Conservation (phyloP, 2,797 vertebrate genomes). For the Rhinogobio ventralis region DNA sequence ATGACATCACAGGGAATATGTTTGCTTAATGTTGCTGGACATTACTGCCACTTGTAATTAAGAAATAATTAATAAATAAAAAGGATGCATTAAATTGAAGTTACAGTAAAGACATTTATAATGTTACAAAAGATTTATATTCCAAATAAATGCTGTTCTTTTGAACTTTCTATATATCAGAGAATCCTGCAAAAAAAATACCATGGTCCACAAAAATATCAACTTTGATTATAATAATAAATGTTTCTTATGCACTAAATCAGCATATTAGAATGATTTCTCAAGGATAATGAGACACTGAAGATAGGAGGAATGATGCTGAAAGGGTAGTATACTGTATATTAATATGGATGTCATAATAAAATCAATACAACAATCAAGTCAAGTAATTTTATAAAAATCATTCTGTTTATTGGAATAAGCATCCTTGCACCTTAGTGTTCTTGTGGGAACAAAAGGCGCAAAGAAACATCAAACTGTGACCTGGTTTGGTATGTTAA, state of each 20-base stretch:
- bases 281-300: not conserved
- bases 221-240: not conserved
- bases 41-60: not conserved
- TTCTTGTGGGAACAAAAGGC: not conserved
- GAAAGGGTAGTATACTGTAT: not conserved
- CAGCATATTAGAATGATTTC: not conserved
- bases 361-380: not conserved
- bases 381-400: not conserved
- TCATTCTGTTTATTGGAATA: not conserved
- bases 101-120: not conserved
- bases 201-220: too few relatives aligned
- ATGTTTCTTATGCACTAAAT: not conserved
- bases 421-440: not conserved
- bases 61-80: not conserved
- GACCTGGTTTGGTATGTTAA: constrained; percentile 5
- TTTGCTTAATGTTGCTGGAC: not conserved
- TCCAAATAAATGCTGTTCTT: not conserved
- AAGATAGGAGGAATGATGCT: not conserved
- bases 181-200: too few relatives aligned
- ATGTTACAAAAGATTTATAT: not conserved
- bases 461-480: not conserved
- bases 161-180: not conserved
- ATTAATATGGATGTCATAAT: not conserved
- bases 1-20: not conserved
- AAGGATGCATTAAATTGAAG: not conserved